Evolutionary conservation across 2,113 vertebrate genomes (phyloP).

Genomic region (Thalassarche chlororhynchos): DNA sequence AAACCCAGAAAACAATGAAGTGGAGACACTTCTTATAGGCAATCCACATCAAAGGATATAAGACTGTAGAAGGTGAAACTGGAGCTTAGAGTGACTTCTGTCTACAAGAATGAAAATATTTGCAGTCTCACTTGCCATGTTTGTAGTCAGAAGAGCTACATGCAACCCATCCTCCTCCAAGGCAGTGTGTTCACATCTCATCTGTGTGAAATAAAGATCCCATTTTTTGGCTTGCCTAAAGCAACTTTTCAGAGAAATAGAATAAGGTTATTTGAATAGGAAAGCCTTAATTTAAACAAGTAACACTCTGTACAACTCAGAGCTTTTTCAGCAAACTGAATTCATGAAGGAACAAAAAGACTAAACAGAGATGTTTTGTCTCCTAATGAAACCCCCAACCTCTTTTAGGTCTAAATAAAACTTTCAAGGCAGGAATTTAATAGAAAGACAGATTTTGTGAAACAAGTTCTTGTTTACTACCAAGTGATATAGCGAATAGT

Average conservation of each 20-base stretch:
- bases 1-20: background rate
- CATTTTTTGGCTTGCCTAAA: conserved; percentile 20
- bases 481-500: background rate
- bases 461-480: background rate
- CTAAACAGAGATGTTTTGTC: conserved; percentile 19
- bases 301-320: background rate
- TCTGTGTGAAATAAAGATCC: conserved; percentile 24
- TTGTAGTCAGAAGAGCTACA: background rate
- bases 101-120: background rate
- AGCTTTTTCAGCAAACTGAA: conserved; percentile 6
- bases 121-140: background rate
- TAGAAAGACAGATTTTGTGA: background rate
- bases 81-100: background rate
- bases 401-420: conserved; percentile 11
- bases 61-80: background rate
- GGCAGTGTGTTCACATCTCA: background rate
- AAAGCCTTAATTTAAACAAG: conserved; percentile 36
- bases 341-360: background rate
- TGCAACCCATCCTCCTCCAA: background rate
- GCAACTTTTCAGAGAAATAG: background rate
- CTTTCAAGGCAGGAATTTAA: background rate
- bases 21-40: background rate
- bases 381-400: background rate
- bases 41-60: background rate
- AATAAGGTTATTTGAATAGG: conserved; percentile 19